A percentile compares a stretch with the other conserved stretches of the same genome.
These are phyloP conservation scores for Empidonax traillii DNA, from an alignment of 2,113 vertebrate genomes.

Conservation along the genomic window DNA sequence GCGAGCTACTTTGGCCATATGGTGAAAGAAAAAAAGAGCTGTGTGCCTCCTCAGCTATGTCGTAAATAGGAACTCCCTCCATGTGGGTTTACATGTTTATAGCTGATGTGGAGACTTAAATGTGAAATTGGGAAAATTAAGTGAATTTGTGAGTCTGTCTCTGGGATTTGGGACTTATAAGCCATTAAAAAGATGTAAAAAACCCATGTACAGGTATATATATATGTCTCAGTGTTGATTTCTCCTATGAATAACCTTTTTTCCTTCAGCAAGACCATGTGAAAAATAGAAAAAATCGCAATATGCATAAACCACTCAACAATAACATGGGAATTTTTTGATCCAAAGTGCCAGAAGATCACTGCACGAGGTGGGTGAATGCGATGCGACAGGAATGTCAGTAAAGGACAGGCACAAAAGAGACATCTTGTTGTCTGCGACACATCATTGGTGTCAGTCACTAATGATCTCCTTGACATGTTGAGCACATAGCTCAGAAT, in stretches of 20 bases:
- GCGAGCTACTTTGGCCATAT: slow-evolving; percentile 25
- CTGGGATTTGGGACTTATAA: neutral
- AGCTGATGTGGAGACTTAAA: neutral
- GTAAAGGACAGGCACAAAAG: neutral
- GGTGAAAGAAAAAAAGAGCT: neutral
- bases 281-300: neutral
- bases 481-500: neutral
- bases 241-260: neutral
- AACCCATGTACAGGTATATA: neutral
- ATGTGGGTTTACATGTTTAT: slow-evolving; percentile 2
- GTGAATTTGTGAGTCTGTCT: neutral
- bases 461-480: slow-evolving; percentile 14
- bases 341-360: neutral
- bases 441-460: slow-evolving; percentile 40
- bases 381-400: slow-evolving; percentile 17
- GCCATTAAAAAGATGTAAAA: neutral
- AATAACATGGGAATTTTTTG: neutral
- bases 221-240: neutral
- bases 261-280: neutral
- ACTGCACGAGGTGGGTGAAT: neutral
- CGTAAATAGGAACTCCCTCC: slow-evolving; percentile 46
- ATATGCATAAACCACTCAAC: neutral
- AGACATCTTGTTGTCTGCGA: slow-evolving; percentile 5
- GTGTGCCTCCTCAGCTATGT: neutral
- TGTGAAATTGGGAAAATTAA: neutral